Evolutionary conservation across 2,888 invertebrate species (phyloP), one percentile per base, ranked within the genome.

Genomic region (Phyto melanocephala): DNA sequence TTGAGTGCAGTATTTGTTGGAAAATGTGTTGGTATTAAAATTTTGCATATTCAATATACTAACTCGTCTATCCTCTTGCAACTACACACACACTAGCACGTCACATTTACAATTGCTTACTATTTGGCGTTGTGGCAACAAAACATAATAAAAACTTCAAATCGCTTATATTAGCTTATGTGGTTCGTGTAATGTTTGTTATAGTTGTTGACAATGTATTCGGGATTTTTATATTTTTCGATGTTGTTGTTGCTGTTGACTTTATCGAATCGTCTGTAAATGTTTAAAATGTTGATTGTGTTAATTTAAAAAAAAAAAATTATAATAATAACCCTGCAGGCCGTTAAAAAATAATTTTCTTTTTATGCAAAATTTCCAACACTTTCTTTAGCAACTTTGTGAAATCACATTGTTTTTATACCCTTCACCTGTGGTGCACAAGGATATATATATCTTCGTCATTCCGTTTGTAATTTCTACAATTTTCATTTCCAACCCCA

Each of bases 181-280:
- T 70, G 78, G 78, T 62, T 74, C 78, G 68, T 65, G 68, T 74
- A 78, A 74, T 81, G 74, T 78, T 68, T 77, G 81, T 77, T 81
- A 72, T 76, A 65, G 58, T 76, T 80, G 76, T 71, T 81, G 76
- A 56, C 54, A 63, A 58, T 75, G 75, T 65, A 45, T 70, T 74
- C 65, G 63, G 40, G 72, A 60, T 68, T 67, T 60, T 63, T 65
- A 33, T 45, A 56, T 47, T 56, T 75, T 47, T 22, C 22, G 24
- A 54, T 22, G 17, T 70, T 56, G 17, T 62, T 47, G 65, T 56
- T 68, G 15, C 33, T 70, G 63, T 75, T 71, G 58, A 42, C 54
- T 80, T 68, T 80, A 74, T 68, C 35, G 63, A 78, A 63, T 62
- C 17, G 62, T 56, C 28, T 47, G 71, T 45, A 40, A 56, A 63